Percentiles rank a stretch among this genome's conserved stretches.
phyloP scores from a whole-genome alignment of 1,140 invertebrate genomes.

The Lethrus apterus region DNA sequence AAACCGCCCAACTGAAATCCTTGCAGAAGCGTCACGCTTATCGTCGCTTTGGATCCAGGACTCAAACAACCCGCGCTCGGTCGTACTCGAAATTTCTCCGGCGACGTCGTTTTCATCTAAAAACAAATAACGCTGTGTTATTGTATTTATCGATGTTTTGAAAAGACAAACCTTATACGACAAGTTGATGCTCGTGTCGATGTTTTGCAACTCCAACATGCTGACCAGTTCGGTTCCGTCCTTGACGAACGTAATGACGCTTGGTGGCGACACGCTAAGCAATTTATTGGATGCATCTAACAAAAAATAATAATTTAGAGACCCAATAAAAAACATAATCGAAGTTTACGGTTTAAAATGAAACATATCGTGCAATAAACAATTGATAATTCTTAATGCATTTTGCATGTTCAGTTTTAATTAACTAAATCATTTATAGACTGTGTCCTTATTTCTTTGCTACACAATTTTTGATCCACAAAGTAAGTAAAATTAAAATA shows the following conservation, averaged over 20 bases:
- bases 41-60: conserved; percentile 46
- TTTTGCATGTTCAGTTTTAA: too few species aligned
- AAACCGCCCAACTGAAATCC: conserved; percentile 48
- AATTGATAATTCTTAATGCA: too few species aligned
- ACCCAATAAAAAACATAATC: conserved; percentile 2
- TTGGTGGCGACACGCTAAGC: conserved; percentile 49
- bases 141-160: conserved; percentile 14
- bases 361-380: too few species aligned
- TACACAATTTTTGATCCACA: too few species aligned
- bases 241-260: conserved; percentile 55
- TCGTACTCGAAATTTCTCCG: conserved; percentile 84
- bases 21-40: conserved; percentile 49
- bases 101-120: conserved; percentile 66
- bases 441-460: too few species aligned
- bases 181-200: conserved; percentile 50
- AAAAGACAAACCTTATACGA: conserved; percentile 61
- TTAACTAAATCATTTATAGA: too few species aligned
- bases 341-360: conserved; percentile 8
- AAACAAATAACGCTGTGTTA: conserved; percentile 25
- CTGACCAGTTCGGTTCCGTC: conserved; percentile 57
- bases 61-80: conserved; percentile 71
- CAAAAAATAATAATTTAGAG: too few species aligned
- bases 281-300: conserved; percentile 11
- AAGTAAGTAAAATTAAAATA: too few species aligned
- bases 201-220: conserved; percentile 60